phyloP scores from a whole-genome alignment of 2,888 invertebrate genomes.

The Erebia epiphron region DNA sequence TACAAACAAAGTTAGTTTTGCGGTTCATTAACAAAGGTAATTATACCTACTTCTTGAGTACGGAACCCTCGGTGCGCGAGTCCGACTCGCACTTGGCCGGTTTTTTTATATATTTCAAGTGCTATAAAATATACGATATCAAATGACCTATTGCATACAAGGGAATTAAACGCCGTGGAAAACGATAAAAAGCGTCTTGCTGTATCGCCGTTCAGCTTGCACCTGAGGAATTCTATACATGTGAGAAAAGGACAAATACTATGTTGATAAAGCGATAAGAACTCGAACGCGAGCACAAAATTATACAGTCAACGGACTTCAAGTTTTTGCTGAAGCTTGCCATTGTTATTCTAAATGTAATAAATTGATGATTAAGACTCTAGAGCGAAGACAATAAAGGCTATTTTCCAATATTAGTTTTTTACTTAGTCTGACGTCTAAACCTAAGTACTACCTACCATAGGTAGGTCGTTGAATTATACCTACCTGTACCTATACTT shows the following conservation, averaged over 20 bases:
- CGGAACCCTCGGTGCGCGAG: too few relatives aligned
- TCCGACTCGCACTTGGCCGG: too few relatives aligned
- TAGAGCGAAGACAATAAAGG: background rate
- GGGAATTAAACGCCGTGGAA: slow-evolving; percentile 40
- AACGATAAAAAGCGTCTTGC: slow-evolving; percentile 38
- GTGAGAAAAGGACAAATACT: slow-evolving; percentile 28
- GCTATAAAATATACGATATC: slow-evolving; percentile 16
- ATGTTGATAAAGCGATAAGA: slow-evolving; percentile 34
- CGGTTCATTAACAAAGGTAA: too few relatives aligned
- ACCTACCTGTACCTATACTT: too few relatives aligned
- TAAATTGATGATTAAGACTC: slow-evolving; percentile 33
- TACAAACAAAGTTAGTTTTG: too few relatives aligned
- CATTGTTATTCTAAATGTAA: slow-evolving; percentile 35
- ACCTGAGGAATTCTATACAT: slow-evolving; percentile 16
- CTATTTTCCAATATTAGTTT: slow-evolving; percentile 15
- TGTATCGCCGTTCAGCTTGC: slow-evolving; percentile 30
- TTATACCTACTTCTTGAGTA: too few relatives aligned
- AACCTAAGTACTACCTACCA: background rate
- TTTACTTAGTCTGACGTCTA: background rate
- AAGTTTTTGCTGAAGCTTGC: slow-evolving; percentile 50
- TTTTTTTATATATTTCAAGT: background rate
- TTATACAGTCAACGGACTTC: slow-evolving; percentile 51
- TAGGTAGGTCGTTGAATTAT: background rate
- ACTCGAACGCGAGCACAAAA: slow-evolving; percentile 40
- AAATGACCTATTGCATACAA: slow-evolving; percentile 35